phyloP scores from a whole-genome alignment of 2,888 invertebrate species.

The Hypercompe scribonia region DNA sequence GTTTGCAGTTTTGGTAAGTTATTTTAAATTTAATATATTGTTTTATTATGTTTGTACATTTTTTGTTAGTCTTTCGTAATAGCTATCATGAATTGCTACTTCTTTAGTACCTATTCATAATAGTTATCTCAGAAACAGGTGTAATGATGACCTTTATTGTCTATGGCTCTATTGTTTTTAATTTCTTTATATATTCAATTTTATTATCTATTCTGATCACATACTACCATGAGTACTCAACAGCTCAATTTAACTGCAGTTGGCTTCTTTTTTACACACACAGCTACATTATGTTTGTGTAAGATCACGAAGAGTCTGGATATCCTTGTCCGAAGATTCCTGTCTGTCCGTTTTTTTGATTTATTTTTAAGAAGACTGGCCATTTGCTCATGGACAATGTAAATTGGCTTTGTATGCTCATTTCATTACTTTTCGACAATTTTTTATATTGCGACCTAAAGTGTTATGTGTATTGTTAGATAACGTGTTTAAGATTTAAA shows the following conservation, averaged over 20 bases:
- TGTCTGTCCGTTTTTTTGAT: neutral
- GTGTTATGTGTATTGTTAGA: neutral
- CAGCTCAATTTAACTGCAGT: neutral
- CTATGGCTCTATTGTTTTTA: neutral
- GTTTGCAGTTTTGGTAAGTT: constrained; percentile 61
- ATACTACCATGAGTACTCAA: neutral
- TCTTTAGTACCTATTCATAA: neutral
- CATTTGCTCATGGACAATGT: neutral
- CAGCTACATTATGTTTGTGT: neutral
- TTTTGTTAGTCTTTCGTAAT: neutral
- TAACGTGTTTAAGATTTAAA: no score
- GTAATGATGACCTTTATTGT: neutral
- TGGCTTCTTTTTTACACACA: neutral
- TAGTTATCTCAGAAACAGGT: neutral
- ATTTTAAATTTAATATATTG: neutral
- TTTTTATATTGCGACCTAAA: neutral
- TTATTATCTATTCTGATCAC: neutral
- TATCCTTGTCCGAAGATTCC: neutral
- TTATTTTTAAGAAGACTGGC: neutral
- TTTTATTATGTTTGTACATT: neutral
- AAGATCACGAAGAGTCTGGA: neutral
- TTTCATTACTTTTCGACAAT: neutral
- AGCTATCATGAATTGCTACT: no score
- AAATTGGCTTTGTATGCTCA: constrained; percentile 4
- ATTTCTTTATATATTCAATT: neutral